A percentile compares a stretch with the other conserved stretches of the same genome.
phyloP scores from a whole-genome alignment of 2,888 invertebrate species.

The Harpagoxenus sublaevis region DNA sequence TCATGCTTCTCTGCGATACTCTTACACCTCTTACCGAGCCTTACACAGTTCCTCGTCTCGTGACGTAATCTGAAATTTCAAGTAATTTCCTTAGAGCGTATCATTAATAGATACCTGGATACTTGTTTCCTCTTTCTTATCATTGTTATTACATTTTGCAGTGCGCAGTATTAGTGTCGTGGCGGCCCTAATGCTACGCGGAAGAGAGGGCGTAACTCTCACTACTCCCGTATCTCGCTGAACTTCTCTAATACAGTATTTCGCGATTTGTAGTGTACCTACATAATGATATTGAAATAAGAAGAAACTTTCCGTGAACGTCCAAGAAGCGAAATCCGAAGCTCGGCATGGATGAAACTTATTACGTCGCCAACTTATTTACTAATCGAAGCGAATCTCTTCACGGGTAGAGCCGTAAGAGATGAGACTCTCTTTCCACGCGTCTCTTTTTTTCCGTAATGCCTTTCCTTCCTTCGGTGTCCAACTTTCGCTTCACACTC shows the following conservation, averaged over 20 bases:
- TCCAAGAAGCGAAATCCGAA: conserved; percentile 14
- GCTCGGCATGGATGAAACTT: conserved; percentile 50
- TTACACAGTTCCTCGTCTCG: neutral
- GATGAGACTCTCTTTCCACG: neutral
- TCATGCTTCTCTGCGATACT: conserved; percentile 56
- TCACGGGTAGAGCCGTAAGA: neutral
- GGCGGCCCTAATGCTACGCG: neutral
- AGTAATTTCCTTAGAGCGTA: conserved; percentile 21
- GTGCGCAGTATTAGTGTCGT: neutral
- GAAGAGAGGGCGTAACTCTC: neutral
- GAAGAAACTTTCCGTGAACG: conserved; percentile 17
- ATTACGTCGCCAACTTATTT: conserved; percentile 70
- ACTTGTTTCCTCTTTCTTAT: neutral
- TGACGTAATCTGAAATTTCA: conserved; percentile 22
- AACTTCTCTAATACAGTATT: conserved; percentile 20
- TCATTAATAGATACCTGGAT: conserved; percentile 28
- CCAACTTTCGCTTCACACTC: conserved; percentile 45
- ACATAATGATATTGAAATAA: conserved; percentile 32
- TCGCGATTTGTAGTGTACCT: conserved; percentile 17
- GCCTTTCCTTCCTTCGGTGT: conserved; percentile 38
- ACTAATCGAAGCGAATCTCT: conserved; percentile 70
- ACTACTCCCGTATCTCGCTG: neutral
- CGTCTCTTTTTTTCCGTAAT: conserved; percentile 11
- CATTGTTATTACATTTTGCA: conserved; percentile 2
- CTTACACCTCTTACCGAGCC: neutral